Conservation (phyloP, 2,888 invertebrate species). For the Sinelater perroti region DNA sequence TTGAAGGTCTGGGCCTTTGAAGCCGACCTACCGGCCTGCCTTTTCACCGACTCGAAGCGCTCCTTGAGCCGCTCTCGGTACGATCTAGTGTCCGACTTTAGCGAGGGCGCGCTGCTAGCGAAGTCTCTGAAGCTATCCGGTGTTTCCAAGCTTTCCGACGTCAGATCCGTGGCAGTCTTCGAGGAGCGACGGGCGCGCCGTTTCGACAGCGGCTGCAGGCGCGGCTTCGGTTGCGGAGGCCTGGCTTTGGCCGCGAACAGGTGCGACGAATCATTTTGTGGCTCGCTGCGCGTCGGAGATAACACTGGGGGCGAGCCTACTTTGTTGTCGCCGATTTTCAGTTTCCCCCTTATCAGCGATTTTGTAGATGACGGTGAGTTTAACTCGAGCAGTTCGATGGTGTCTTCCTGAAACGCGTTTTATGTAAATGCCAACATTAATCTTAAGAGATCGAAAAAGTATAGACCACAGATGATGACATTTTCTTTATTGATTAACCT, state of each 20-base stretch:
- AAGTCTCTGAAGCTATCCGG: background rate
- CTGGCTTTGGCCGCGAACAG: background rate
- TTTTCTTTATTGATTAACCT: constrained; percentile 13
- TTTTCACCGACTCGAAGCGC: constrained; percentile 56
- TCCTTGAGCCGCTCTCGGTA: constrained; percentile 58
- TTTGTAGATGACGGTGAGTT: constrained; percentile 36
- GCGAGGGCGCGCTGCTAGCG: constrained; percentile 36
- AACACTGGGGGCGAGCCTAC: constrained; percentile 16
- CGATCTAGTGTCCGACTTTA: constrained; percentile 52
- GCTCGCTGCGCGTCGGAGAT: constrained; percentile 20
- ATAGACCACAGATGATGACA: constrained; percentile 25
- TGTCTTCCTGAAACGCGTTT: constrained; percentile 45
- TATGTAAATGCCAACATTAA: background rate
- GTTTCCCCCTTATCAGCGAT: constrained; percentile 25
- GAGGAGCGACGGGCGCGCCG: constrained; percentile 6
- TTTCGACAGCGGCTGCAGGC: background rate
- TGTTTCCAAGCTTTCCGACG: constrained; percentile 20
- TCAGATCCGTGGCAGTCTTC: constrained; percentile 1
- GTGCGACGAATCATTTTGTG: constrained; percentile 9
- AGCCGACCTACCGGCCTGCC: constrained; percentile 52
- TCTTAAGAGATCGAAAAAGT: too few species aligned
- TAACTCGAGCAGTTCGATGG: constrained; percentile 44
- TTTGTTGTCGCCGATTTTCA: constrained; percentile 24
- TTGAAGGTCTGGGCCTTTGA: constrained; percentile 45
- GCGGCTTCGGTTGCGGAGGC: constrained; percentile 3